These are phyloP conservation scores for Delphinapterus leucas DNA, from an alignment of 2,113 vertebrate genomes.

Conservation along the genomic window DNA sequence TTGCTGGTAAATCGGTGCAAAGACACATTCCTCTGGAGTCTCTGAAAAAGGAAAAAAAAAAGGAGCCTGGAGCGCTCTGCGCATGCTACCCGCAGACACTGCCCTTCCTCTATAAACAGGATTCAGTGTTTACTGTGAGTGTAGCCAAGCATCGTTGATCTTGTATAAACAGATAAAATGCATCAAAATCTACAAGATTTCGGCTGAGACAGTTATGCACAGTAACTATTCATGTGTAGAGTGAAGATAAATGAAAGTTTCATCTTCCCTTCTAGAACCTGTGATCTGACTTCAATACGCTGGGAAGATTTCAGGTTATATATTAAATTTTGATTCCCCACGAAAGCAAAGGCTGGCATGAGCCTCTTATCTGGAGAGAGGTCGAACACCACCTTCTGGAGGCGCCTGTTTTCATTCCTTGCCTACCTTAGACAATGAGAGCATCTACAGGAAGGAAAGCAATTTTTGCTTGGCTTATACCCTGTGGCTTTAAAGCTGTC, in stretches of 20 bases:
- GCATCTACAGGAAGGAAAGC: not conserved
- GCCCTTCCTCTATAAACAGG: conserved; percentile 70
- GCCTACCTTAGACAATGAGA: not conserved
- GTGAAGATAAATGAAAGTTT: conserved; percentile 14
- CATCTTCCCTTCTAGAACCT: not conserved
- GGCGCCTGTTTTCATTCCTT: not conserved
- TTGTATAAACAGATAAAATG: conserved; percentile 69
- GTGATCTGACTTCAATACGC: not conserved
- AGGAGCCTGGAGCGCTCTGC: not conserved
- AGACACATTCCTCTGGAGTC: conserved; percentile 50
- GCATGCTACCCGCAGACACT: conserved; percentile 1
- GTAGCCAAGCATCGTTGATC: conserved; percentile 68
- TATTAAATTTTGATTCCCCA: not conserved
- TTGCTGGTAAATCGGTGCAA: not conserved
- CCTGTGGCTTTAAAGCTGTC: not conserved
- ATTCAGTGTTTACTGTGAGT: conserved; percentile 70
- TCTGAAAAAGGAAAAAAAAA: not conserved
- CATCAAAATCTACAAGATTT: conserved; percentile 65
- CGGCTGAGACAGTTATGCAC: conserved; percentile 23
- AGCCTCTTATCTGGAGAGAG: not conserved
- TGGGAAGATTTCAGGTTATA: not conserved
- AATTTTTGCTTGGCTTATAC: not conserved
- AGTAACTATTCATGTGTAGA: not conserved
- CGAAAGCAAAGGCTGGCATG: not conserved
- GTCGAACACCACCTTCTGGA: not conserved